Percentiles rank a stretch among this genome's conserved stretches.
These are phyloP conservation scores for Leptopilina syphax DNA, from an alignment of 2,888 invertebrate species.

Conservation along the genomic window DNA sequence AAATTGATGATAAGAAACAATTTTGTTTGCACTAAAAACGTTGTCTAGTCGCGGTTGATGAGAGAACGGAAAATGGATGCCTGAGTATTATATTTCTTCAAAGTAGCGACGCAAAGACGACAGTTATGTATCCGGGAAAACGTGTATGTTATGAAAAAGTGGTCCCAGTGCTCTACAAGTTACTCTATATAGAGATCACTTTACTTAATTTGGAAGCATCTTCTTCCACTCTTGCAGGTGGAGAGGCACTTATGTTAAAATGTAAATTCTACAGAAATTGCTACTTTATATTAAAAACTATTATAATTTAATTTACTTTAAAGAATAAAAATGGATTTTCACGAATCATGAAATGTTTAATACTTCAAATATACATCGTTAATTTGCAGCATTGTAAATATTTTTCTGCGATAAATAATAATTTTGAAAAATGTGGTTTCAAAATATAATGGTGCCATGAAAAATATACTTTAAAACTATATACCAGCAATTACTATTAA, in stretches of 20 bases:
- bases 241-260: neutral
- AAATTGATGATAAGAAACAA: neutral
- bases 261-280: neutral
- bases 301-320: no score
- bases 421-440: no score
- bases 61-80: constrained; percentile 1
- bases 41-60: neutral
- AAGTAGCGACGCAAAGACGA: constrained; percentile 1
- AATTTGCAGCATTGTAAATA: no score
- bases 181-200: neutral
- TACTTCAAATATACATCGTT: no score
- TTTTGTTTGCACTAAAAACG: neutral
- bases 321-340: no score
- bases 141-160: constrained; percentile 2
- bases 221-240: neutral
- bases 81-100: neutral
- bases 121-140: neutral
- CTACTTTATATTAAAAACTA: neutral
- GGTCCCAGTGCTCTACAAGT: neutral
- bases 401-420: no score
- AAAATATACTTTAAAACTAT: no score
- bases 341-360: no score
- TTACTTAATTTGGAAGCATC: constrained; percentile 14
- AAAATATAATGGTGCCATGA: no score
- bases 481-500: no score